Base-by-base conservation (phyloP, 2,888 invertebrate genomes). In the Volucella bombylans region DNA sequence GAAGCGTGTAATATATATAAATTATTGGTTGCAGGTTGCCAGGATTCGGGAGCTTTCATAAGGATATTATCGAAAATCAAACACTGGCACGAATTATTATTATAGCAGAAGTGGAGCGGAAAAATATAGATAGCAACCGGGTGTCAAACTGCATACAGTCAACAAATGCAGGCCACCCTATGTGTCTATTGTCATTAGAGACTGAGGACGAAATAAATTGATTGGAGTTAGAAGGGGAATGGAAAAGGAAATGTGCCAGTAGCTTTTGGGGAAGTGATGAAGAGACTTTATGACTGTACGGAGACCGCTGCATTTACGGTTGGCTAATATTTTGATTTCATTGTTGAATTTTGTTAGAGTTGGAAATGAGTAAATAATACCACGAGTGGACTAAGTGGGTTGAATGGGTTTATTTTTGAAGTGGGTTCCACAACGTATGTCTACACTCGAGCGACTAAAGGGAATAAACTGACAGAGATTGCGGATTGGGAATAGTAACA, bases 51-150 rank as follows among this genome's bases (percentile, higher is more conserved):
- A 50, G 31, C 54, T 55, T 55, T 55, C 73, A 49, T 11, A 41
- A 57, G 65, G 57, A 74, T 64, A 55, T 73, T 74, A 65, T 65
- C 74, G 49, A 31, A 55, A 57, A 67, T 67, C 76, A 52, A 67
- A 67, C 50, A 61, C 50, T 61, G 68, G 6, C 31, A 31, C 31
- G 31, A 31, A 31, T 61, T 67, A 76, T 76, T 68, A 61, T 59
- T 59, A 45, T 39, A 31, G 39, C 18, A 12, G 9, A 49, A 43
- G 43, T 68, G 18, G 61, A 50, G n/a, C 68, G 45, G 41, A 61
- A 76, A 76, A 76, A 61, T 31, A 31, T 38, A 64, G 64, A 73
- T 64, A 62, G 15, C 38, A 31, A 55, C 12, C 55, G 55, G 31
- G 31, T 31, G 31, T 31, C 31, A 31, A 31, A 31, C 31, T 6